Percentiles rank a stretch among this genome's conserved stretches.
Evolutionary conservation across 2,113 vertebrate genomes (phyloP).

Genomic region (Pelecanoides urinatrix): DNA sequence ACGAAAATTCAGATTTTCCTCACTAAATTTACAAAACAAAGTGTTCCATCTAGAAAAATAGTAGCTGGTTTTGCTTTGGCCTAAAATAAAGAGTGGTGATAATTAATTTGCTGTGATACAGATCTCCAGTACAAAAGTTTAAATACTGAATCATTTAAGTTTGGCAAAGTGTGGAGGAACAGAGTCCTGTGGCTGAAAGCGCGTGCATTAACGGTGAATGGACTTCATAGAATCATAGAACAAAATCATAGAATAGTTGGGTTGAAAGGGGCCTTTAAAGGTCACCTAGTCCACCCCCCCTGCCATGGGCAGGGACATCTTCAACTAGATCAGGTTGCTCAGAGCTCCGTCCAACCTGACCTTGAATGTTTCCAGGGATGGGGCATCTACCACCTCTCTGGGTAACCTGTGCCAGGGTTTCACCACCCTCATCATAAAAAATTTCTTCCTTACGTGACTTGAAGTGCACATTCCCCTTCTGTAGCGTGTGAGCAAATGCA

Average conservation of each 20-base stretch:
- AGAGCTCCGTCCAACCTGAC: too few species aligned
- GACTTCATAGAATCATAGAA: background rate
- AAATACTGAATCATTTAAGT: background rate
- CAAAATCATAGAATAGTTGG: too few species aligned
- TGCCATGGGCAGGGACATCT: too few species aligned
- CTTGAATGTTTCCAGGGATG: too few species aligned
- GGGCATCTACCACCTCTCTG: too few species aligned
- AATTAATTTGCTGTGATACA: background rate
- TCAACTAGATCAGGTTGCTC: too few species aligned
- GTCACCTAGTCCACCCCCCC: too few species aligned
- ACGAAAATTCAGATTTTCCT: background rate
- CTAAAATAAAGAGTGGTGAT: background rate
- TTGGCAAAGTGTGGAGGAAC: background rate
- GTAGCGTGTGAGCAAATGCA: background rate
- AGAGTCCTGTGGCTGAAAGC: background rate
- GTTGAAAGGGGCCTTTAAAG: too few species aligned
- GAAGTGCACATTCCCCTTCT: conserved; percentile 29
- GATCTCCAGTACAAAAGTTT: background rate
- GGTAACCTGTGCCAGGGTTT: too few species aligned
- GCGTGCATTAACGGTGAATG: background rate
- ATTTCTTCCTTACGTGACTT: background rate
- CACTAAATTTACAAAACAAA: background rate
- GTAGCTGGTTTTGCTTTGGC: background rate
- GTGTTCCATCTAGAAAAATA: background rate
- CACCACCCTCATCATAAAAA: too few species aligned